A percentile compares a stretch with the other conserved stretches of the same genome.
These are phyloP conservation scores for Podargus strigoides DNA, from an alignment of 2,797 vertebrate genomes.

Conservation along the genomic window DNA sequence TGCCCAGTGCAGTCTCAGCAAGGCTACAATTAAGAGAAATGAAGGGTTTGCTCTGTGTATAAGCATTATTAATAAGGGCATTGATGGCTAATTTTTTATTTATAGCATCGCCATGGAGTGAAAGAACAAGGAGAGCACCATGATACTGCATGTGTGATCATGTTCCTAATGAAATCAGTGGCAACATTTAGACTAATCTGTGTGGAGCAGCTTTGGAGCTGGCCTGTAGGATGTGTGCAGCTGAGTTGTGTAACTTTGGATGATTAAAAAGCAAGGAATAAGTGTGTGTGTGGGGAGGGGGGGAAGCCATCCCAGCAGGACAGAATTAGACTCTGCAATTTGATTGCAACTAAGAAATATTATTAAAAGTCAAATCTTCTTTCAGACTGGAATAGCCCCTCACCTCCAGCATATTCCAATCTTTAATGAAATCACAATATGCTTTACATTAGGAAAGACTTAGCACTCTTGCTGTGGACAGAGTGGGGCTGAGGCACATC, in stretches of 20 bases:
- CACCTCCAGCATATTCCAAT: neutral
- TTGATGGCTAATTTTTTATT: constrained; percentile 63
- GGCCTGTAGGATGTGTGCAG: constrained; percentile 5
- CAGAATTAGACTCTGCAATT: neutral
- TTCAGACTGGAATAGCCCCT: neutral
- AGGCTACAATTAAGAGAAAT: constrained; percentile 68
- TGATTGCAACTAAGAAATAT: neutral
- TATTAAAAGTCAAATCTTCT: neutral
- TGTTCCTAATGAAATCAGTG: neutral
- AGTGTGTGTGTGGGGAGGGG: neutral
- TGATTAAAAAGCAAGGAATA: neutral
- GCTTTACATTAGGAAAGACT: neutral
- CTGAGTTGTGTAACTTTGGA: neutral
- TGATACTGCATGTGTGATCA: neutral
- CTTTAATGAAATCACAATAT: neutral
- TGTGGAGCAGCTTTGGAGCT: neutral
- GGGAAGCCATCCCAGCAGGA: neutral
- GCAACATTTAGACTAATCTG: neutral
- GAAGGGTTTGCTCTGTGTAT: constrained; percentile 48
- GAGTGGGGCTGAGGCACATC: neutral
- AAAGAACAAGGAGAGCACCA: neutral
- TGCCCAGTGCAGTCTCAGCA: constrained; percentile 12
- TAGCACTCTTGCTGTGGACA: neutral
- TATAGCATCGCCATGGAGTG: constrained; percentile 29
- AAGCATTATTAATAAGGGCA: constrained; percentile 55